A percentile compares a stretch with the other conserved stretches of the same genome.
Evolutionary conservation across 1,140 invertebrate genomes (phyloP).

Genomic region (Heliothis virescens): DNA sequence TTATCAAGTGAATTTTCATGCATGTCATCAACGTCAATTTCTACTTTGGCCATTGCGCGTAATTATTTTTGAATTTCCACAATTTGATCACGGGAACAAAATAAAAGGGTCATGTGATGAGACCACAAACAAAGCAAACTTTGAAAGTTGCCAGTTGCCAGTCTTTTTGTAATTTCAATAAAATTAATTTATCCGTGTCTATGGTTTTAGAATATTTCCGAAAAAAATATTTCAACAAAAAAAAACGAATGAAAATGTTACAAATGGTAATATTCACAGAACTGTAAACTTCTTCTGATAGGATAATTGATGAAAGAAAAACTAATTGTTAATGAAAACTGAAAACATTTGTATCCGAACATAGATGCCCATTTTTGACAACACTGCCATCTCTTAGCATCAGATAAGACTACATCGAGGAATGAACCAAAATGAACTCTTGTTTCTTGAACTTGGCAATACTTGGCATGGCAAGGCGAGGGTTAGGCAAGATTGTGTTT

Average conservation of each 20-base stretch:
- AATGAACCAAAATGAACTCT: too few species aligned
- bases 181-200: neutral
- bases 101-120: slow-evolving; percentile 85
- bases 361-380: neutral
- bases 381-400: slow-evolving; percentile 1
- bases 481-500: too few species aligned
- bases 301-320: too few species aligned
- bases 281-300: too few species aligned
- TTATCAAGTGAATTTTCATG: slow-evolving; percentile 83
- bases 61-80: slow-evolving; percentile 86
- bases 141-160: slow-evolving; percentile 54
- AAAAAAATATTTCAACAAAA: neutral
- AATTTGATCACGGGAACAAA: slow-evolving; percentile 86
- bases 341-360: too few species aligned
- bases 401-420: neutral
- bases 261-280: too few species aligned
- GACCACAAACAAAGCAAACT: slow-evolving; percentile 72
- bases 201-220: neutral
- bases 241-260: too few species aligned
- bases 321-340: too few species aligned
- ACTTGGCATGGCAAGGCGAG: too few species aligned
- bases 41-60: slow-evolving; percentile 82
- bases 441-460: too few species aligned
- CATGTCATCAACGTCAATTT: slow-evolving; percentile 80
- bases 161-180: neutral